Base-by-base conservation (phyloP, 2,113 vertebrate species). In the Loxodonta africana region DNA sequence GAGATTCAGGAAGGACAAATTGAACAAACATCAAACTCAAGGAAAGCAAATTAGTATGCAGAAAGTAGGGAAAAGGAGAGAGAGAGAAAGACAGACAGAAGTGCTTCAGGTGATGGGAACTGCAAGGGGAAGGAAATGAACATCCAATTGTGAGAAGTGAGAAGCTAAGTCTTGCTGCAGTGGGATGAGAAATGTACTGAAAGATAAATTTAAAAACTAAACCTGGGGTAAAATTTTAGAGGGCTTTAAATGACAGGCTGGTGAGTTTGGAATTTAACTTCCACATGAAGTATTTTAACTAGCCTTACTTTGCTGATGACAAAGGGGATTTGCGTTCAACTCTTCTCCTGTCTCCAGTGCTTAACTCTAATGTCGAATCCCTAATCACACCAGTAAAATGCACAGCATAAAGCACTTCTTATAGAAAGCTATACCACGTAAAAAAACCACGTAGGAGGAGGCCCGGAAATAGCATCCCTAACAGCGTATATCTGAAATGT, bases 241-340 rank as follows among this genome's bases (percentile, higher is more conserved):
- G 53, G 6, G 3, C 33, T 88, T 95, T 84, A 73, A 83, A 82
- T 15, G 10, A 76, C 30, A 84, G 18, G 1, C 2, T 69, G 62
- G 25, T 48, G 69, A 69, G 2, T 77, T 91, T 95, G 18, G 41
- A 95, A 65, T 91, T 86, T 69, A 84, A 41, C 48, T 84, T 95
- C 28, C 8, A 88, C 6, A 21, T 62, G 37, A 92, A 95, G 71
- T 92, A 53, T 46, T 93, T 23, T n/a, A 90, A 57, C 33, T 69
- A 86, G 44, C 21, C 17, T 94, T 14, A 46, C 30, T 96, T 77
- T 95, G 20, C 21, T 30, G 20, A 90, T 81, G 57, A 77, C 67
- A 69, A 96, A 73, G 17, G 1, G 37, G 2, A 46, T 69, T 51
- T 86, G 6, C 4, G 20, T 57, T 81, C 33, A 88, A 17, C 37